Percentiles rank a stretch among this genome's conserved stretches.
Conservation (phyloP, 2,888 invertebrate genomes). For the Sepioteuthis lessoniana region DNA sequence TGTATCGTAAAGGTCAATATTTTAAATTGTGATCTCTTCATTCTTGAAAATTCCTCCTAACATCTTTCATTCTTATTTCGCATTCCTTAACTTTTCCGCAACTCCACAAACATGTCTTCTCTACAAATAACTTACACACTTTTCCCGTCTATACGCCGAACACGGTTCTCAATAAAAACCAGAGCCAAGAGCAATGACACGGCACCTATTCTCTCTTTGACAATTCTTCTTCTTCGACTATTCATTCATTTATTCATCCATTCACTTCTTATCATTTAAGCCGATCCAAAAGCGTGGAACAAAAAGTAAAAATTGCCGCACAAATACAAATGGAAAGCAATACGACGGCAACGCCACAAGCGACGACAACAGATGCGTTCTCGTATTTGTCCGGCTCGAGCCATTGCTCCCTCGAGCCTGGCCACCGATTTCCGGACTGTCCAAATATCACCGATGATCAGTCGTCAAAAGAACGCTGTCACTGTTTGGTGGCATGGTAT, state of each 20-base stretch:
- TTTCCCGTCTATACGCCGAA: not conserved
- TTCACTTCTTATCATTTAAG: not conserved
- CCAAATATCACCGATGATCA: not conserved
- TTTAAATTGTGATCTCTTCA: too few species aligned
- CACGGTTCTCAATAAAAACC: not conserved
- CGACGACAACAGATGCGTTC: not conserved
- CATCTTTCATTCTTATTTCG: too few species aligned
- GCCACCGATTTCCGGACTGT: conserved; percentile 8
- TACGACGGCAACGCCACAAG: not conserved
- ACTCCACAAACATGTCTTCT: not conserved
- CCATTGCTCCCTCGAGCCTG: not conserved
- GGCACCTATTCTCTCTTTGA: not conserved
- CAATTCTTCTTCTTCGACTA: not conserved
- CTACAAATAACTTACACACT: not conserved
- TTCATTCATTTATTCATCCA: not conserved
- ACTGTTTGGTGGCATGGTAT: not conserved
- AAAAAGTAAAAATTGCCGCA: too few species aligned
- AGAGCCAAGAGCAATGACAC: not conserved
- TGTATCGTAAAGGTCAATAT: too few species aligned
- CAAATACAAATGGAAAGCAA: not conserved
- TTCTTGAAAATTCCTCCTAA: too few species aligned
- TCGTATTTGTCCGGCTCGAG: not conserved
- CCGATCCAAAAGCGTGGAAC: not conserved
- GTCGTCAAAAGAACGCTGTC: not conserved
- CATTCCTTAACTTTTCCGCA: not conserved